Percentiles rank a stretch among this genome's conserved stretches.
phyloP scores from a whole-genome alignment of 2,797 vertebrate species.

The Poeciliopsis turneri region DNA sequence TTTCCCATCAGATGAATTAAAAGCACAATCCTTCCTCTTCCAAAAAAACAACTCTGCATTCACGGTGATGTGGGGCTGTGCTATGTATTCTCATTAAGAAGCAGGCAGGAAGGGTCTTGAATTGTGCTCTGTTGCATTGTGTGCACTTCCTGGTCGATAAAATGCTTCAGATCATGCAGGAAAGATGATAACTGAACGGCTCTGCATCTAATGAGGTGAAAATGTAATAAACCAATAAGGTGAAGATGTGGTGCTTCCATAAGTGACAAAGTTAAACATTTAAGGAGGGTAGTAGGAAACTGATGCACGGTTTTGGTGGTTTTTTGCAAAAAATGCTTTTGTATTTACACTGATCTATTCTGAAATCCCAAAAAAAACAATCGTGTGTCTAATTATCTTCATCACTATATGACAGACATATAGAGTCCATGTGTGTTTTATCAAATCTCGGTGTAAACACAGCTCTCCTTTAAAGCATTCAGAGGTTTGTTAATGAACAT shows the following conservation, averaged over 20 bases:
- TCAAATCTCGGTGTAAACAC: not conserved
- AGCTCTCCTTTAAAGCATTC: not conserved
- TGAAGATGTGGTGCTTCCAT: not conserved
- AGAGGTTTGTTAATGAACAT: not conserved
- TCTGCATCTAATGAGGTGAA: conserved; percentile 22
- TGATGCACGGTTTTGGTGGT: not conserved
- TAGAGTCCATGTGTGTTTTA: not conserved
- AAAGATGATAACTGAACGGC: conserved; percentile 66
- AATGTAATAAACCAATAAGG: not conserved
- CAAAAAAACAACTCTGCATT: conserved; percentile 28
- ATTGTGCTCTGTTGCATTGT: conserved; percentile 58
- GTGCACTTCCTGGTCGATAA: conserved; percentile 52
- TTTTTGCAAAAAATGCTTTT: not conserved
- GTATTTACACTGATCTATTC: not conserved
- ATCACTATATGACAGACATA: not conserved
- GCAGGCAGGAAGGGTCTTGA: conserved; percentile 65
- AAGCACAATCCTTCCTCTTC: conserved; percentile 14
- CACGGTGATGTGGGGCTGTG: conserved; percentile 35
- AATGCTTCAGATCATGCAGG: conserved; percentile 51
- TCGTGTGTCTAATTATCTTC: not conserved
- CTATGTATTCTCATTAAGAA: conserved; percentile 64
- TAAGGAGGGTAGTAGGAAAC: not conserved
- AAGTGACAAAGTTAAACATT: not conserved
- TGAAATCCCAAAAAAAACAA: not conserved
- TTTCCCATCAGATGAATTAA: conserved; percentile 32